Percentiles rank a stretch among this genome's conserved stretches.
phyloP scores from a whole-genome alignment of 2,113 vertebrate genomes.

The Phoenicopterus ruber region DNA sequence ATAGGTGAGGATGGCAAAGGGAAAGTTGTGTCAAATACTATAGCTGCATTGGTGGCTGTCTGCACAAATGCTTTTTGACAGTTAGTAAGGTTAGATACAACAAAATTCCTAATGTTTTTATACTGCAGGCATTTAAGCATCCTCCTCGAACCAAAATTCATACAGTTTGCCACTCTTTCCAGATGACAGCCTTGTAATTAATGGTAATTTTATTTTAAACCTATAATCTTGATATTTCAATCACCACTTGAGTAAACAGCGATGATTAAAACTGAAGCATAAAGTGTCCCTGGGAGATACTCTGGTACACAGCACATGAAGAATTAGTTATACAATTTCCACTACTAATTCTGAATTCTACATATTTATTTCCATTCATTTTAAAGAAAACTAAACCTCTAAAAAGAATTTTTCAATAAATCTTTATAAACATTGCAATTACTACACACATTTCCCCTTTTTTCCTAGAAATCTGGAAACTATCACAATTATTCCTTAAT shows the following conservation, averaged over 20 bases:
- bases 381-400: background rate
- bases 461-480: background rate
- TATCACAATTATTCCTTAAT: background rate
- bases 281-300: background rate
- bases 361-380: background rate
- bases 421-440: background rate
- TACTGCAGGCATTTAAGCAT: background rate
- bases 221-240: background rate
- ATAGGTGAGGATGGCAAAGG: background rate
- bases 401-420: background rate
- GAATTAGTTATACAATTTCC: background rate
- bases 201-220: background rate
- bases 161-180: background rate
- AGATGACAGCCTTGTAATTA: background rate
- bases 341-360: background rate
- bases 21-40: background rate
- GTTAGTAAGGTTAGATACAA: background rate
- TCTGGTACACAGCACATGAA: background rate
- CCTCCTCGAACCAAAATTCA: background rate
- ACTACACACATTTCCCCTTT: background rate
- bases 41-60: background rate
- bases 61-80: background rate
- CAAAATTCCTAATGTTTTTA: background rate
- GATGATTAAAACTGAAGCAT: background rate
- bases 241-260: constrained; percentile 4